Evolutionary conservation across 2,888 invertebrate species (phyloP), one percentile per base, ranked within the genome.

Genomic region (Neuroscelio doddi): DNA sequence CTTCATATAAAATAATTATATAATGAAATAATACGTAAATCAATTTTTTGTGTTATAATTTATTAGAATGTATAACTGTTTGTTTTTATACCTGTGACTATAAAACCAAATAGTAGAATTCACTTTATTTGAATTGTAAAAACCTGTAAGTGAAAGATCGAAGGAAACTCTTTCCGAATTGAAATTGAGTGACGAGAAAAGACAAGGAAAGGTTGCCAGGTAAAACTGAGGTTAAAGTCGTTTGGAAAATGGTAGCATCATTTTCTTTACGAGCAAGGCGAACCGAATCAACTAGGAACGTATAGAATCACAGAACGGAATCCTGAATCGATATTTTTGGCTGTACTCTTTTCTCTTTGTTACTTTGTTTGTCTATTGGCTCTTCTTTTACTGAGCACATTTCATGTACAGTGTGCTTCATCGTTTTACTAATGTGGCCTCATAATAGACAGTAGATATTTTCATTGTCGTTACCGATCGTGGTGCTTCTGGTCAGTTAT

Each of bases 241-340:
- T 46, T 30, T n/a, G 45, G 21, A 17, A 32, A 52, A 42, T 29
- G 42, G 41, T 30, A 42, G 21, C 15, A 42, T 49, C 34, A 9
- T 16, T 30, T 51, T 38, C 38, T 32, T 46, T 36, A 12, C 24
- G 44, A 38, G 5, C 38, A 45, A 56, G 49, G 21, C 21, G n/a
- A 56, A 51, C 46, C 45, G 44, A 55, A 44, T 45, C 44, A 16
- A 55, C 36, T 34, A 29, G 41, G 51, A 50, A 50, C 41, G 55
- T 32, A 41, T 50, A 39, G 50, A 47, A 57, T 49, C 63, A 38
- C 45, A 45, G 62, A 62, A 50, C 41, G 27, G 26, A 49, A 55
- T 34, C 21, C 24, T 10, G 12, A 32, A 17, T 62, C 62, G 32
- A 56, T 50, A 51, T 51, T 44, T 56, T 55, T 49, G 52, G 52